Evolutionary conservation across 2,113 vertebrate species (phyloP), one percentile per base, ranked within the genome.

Genomic region (Pangasianodon gigas): DNA sequence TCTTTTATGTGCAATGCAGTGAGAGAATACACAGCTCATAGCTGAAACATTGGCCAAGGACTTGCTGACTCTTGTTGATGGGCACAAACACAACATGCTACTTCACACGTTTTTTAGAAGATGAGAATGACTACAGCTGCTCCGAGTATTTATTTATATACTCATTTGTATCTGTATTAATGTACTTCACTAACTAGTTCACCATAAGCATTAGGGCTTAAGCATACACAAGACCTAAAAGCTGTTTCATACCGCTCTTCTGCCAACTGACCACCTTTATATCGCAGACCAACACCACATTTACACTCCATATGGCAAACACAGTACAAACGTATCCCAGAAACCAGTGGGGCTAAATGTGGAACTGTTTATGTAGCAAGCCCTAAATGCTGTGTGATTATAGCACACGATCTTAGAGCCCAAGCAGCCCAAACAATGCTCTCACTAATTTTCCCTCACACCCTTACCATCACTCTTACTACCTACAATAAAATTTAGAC

Each of bases 361-460:
- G n/a, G 46, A 37, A 19, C 19, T 62, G 87, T 90, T 88, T 88
- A 67, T 65, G 52, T 81, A 79, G 65, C n/a, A 14, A 80, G 48
- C 29, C 19, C 54, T 29, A 44, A 88, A 44, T 1, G 41, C 46
- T 24, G 24, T n/a, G 82, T 56, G 60, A 62, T 89, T 83, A n/a
- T 62, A 56, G 62, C 84, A 46, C 21, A 81, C 19, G 26, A 19
- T 89, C 18, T 60, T 89, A 8, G 37, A 90, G 51, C 84, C 65
- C 24, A n/a, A n/a, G 46, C 60, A 74, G 18, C 18, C 1, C 46
- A 77, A 56, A 46, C 60, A 81, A 67, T 26, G 24, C 3, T 41
- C 44, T 62, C 18, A 37, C 16, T 24, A 54, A 83, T 74, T 54
- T 19, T 7, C 19, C 18, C n/a, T 74, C 21, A 16, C 46, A 51